These are phyloP conservation scores for Loxodonta africana DNA, from an alignment of 2,113 vertebrate genomes.

Conservation along the genomic window DNA sequence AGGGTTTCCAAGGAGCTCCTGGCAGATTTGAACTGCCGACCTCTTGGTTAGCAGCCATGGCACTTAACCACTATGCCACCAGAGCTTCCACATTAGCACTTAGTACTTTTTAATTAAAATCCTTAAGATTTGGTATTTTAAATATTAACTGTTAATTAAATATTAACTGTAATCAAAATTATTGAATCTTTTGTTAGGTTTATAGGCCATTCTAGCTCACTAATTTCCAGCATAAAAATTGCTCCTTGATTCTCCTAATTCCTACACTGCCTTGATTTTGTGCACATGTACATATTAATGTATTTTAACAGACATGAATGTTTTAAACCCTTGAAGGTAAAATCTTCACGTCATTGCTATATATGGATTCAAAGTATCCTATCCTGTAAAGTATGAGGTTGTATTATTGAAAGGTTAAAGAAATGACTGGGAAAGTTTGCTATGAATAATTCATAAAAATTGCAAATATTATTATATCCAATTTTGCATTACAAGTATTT, in stretches of 20 bases:
- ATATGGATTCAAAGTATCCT: background rate
- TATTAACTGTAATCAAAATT: background rate
- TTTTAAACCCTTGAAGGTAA: background rate
- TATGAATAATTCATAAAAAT: background rate
- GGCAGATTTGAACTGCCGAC: no score
- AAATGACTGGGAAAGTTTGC: background rate
- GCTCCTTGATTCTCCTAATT: background rate
- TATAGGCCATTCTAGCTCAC: background rate
- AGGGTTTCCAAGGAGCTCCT: no score
- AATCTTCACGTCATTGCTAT: background rate
- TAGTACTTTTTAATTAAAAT: slow-evolving; percentile 5
- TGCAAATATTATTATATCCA: background rate
- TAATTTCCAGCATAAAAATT: background rate
- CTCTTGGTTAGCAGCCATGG: no score
- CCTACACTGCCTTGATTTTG: background rate
- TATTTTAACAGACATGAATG: background rate
- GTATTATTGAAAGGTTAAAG: background rate
- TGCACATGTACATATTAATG: background rate
- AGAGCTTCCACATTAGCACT: background rate
- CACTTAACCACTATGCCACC: no score
- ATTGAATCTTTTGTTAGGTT: background rate
- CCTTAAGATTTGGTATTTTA: background rate
- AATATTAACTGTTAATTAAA: background rate
- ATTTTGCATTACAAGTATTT: background rate
- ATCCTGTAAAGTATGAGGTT: background rate